Evolutionary conservation across 2,113 vertebrate genomes (phyloP), one percentile per base, ranked within the genome.

Genomic region (Bos indicus): DNA sequence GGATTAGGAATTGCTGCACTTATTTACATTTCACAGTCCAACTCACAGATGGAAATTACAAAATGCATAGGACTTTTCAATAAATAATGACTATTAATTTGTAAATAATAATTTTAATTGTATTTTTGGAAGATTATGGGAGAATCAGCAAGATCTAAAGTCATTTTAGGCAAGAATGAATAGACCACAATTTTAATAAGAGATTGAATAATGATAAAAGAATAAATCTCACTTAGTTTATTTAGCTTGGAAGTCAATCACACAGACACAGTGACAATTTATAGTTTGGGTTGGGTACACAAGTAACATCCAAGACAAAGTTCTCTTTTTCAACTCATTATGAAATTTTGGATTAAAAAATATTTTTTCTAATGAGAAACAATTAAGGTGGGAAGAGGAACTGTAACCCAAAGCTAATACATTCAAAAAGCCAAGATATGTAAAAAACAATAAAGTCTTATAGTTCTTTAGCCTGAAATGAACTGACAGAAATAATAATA

Each of bases 21-120:
- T 92, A 95, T 91, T 97, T 86, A 85, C 16, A 81, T 89, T 85
- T 96, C 92, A 92, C 46, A 56, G 77, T 85, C 43, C 94, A 91
- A 84, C 89, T 96, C 4, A 40, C 74, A 89, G 81, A 78, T 83
- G 23, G 28, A 95, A 96, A 88, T 97, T 56, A 92, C 60, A 83
- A 67, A 86, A 54, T 83, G 82, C 28, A 64, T 62, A 83, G 21
- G 10, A 6, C 0, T 96, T 96, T 96, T 97, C 67, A 94, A 81
- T 56, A 93, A 93, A 84, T 81, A 86, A 86, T 83, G 46, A 83
- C 51, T 82, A 52, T 74, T 94, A 81, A 94, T 71, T 91, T 0
- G 1, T 60, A 95, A 95, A 94, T 88, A 86, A 86, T 93, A 57
- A 91, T 91, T 95, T 64, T 98, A 94, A 92, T 95, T 97, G 64